Conservation (phyloP, 2,888 invertebrate species). For the Eristalis tenax region DNA sequence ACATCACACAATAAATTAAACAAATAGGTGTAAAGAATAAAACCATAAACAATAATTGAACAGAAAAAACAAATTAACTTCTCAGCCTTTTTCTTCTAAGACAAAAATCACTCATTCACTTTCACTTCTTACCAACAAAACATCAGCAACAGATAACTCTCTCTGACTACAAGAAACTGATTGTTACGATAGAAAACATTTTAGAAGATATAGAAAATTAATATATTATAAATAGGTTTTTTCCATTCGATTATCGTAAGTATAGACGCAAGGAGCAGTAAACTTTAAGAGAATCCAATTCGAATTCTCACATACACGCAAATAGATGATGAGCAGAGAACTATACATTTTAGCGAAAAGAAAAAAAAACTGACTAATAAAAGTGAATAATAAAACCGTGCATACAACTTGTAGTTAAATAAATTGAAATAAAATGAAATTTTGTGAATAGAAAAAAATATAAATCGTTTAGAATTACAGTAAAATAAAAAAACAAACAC, state of each 20-base stretch:
- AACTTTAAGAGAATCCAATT: conserved; percentile 58
- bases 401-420: conserved; percentile 52
- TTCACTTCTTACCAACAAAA: conserved; percentile 8
- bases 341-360: conserved; percentile 39
- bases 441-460: conserved; percentile 65
- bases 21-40: background rate
- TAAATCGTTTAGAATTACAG: conserved; percentile 60
- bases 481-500: conserved; percentile 14
- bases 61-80: conserved; percentile 15
- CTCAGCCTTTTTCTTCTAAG: conserved; percentile 43
- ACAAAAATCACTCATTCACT: conserved; percentile 36
- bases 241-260: conserved; percentile 62
- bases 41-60: conserved; percentile 25
- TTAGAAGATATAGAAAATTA: conserved; percentile 41
- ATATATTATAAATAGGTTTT: conserved; percentile 64
- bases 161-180: conserved; percentile 26
- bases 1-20: conserved; percentile 40
- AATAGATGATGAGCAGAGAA: background rate
- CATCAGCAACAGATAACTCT: conserved; percentile 18
- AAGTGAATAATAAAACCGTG: background rate
- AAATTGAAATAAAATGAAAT: conserved; percentile 38
- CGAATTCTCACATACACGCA: conserved; percentile 54
- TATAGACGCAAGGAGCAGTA: conserved; percentile 21
- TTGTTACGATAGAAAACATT: conserved; percentile 20
- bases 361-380: conserved; percentile 11